Evolutionary conservation across 2,113 vertebrate species (phyloP).

Genomic region (Apaloderma vittatum): DNA sequence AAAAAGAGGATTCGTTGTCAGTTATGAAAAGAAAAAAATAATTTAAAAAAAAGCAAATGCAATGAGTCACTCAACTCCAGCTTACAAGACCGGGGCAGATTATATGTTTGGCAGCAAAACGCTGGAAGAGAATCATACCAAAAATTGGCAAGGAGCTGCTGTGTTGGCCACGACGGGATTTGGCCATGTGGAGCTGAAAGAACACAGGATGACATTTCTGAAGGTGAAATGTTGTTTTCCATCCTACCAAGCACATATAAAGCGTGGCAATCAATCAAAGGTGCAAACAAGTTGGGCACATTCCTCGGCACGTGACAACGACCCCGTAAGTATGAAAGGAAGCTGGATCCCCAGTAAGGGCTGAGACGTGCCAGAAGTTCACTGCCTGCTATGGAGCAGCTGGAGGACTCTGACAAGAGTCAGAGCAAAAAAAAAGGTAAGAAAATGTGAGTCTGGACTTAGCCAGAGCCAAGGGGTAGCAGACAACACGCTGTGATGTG

Average conservation of each 20-base stretch:
- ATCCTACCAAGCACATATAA: constrained; percentile 10
- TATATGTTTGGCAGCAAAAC: not conserved
- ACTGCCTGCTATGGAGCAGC: not conserved
- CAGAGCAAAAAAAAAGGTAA: not conserved
- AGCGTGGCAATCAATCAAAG: constrained; percentile 12
- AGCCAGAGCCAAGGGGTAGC: not conserved
- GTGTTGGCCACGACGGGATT: not conserved
- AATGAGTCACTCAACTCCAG: constrained; percentile 1
- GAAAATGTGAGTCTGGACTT: not conserved
- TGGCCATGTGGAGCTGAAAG: constrained; percentile 24
- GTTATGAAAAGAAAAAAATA: not conserved
- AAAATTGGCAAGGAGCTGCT: constrained; percentile 5
- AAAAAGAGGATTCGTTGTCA: not conserved
- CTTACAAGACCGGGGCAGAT: not conserved
- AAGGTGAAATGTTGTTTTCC: constrained; percentile 45
- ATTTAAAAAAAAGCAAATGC: not conserved
- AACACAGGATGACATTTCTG: constrained; percentile 17
- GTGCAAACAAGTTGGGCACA: not conserved
- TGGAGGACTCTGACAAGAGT: not conserved
- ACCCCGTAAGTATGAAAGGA: not conserved
- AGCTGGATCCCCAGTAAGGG: not conserved
- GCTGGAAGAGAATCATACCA: constrained; percentile 4
- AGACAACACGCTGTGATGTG: not conserved
- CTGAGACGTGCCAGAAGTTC: not conserved
- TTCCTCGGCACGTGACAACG: not conserved